phyloP scores from a whole-genome alignment of 2,113 vertebrate genomes.

The Menidia beryllina region DNA sequence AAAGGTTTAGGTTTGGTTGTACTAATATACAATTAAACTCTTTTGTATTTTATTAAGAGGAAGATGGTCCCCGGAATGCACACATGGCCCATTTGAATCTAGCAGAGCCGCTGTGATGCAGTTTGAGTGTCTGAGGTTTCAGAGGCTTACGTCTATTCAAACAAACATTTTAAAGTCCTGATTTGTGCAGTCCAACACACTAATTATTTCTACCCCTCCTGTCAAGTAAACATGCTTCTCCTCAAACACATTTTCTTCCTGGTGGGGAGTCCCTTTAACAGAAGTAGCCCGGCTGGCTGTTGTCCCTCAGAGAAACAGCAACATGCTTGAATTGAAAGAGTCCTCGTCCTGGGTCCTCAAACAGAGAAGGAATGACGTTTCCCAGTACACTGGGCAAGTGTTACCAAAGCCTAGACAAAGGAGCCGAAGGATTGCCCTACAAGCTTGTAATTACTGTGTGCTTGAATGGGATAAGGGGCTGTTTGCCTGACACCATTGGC shows the following conservation, averaged over 20 bases:
- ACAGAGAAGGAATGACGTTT: conserved; percentile 57
- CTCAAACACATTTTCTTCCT: conserved; percentile 17
- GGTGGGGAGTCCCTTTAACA: conserved; percentile 12
- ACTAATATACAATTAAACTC: no score
- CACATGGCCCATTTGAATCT: no score
- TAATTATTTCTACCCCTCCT: no score
- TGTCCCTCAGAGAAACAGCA: conserved; percentile 48
- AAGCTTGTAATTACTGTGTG: conserved; percentile 78
- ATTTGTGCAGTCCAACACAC: no score
- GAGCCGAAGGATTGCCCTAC: conserved; percentile 67
- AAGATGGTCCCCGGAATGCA: no score
- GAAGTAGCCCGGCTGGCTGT: conserved; percentile 29
- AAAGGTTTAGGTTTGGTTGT: not conserved
- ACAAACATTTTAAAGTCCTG: no score
- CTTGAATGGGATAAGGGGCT: conserved; percentile 71
- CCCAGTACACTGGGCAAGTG: conserved; percentile 66
- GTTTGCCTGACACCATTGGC: conserved; percentile 71
- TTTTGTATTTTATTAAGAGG: no score
- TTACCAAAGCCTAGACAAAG: conserved; percentile 70
- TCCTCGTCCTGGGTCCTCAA: conserved; percentile 37
- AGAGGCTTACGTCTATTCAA: no score
- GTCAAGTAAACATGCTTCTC: not conserved
- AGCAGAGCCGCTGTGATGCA: no score
- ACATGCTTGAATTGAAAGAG: conserved; percentile 41
- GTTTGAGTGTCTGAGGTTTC: no score